Percentiles rank a stretch among this genome's conserved stretches.
phyloP scores from a whole-genome alignment of 1,140 invertebrate species.

The Cydia splendana region DNA sequence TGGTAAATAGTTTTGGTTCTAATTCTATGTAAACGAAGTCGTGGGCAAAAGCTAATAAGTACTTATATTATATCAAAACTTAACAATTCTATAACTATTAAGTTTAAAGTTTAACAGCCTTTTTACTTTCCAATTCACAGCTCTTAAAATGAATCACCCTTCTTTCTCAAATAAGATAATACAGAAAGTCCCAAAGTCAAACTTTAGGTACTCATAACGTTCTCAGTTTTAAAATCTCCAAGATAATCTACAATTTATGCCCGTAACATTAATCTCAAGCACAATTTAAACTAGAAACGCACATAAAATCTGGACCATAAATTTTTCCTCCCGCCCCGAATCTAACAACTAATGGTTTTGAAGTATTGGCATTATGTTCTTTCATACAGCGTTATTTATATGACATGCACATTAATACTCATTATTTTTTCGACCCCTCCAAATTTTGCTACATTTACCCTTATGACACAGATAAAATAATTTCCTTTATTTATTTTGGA shows the following conservation, averaged over 20 bases:
- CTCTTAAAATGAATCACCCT: not conserved
- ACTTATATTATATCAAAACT: no score
- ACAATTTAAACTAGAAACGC: slow-evolving; percentile 21
- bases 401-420: slow-evolving; percentile 51
- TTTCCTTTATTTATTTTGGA: not conserved
- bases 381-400: slow-evolving; percentile 52
- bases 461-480: slow-evolving; percentile 32
- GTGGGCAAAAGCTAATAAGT: no score
- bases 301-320: slow-evolving; percentile 28
- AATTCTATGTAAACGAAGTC: no score
- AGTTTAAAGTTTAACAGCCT: not conserved
- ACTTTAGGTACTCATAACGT: slow-evolving; percentile 20
- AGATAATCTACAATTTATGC: slow-evolving; percentile 10
- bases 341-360: slow-evolving; percentile 62
- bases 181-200: not conserved
- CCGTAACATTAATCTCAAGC: slow-evolving; percentile 14
- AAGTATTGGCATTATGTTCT: slow-evolving; percentile 64
- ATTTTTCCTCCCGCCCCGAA: slow-evolving; percentile 17
- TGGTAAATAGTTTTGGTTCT: no score
- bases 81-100: not conserved
- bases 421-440: slow-evolving; percentile 56
- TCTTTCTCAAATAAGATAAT: slow-evolving; percentile 3
- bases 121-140: not conserved
- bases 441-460: slow-evolving; percentile 45
- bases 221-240: not conserved